Base-by-base conservation (phyloP, 2,888 invertebrate genomes). In the Ormyrus labotus region DNA sequence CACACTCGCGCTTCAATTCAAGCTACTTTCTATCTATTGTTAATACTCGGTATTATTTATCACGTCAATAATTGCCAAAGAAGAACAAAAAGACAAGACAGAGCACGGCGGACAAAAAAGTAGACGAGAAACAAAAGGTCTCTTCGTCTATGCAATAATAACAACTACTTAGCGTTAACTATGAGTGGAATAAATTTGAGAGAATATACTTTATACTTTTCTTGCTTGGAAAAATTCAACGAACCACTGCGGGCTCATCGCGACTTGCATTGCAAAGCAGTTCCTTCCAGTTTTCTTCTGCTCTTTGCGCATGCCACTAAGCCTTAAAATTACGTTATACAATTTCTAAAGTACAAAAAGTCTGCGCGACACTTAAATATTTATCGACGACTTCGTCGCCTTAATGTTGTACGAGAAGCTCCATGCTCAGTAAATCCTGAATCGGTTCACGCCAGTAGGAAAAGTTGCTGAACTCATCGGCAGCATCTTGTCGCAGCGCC, bases 391-490 rank as follows among this genome's bases (percentile, higher is more conserved):
- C 11, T 70, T 76, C 9, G 34, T 69, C 61, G 48, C 9, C 13
- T 82, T 73, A 80, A 74, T 79, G 78, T 63, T 80, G 77, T 13
- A 76, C 79, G 45, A 81, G 80, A 5, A 86, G 83, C 34, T 88
- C 88, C 71, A 87, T 80, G 50, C 87, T 86, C 61, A 87, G 89
- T 82, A 93, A 85, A 82, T 93, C 92, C 3, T 93, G 94, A 83
- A 98, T 93, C 9, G 98, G 98, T 84, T 97, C 96, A 84, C 98
- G 94, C 99, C 99, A 99, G 91, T 95, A 99, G 87, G 96, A 95
- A 86, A 98, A 97, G 88, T 96, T 95, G 81, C 96, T 97, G 92
- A 94, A 98, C 90, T 94, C 94, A 84, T 94, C 93, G 0, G 93
- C 92, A 19, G 92, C 92, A 67, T 94, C 94, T 83, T 93, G 92